These are phyloP conservation scores for Chrosomus eos DNA, from an alignment of 2,797 vertebrate genomes.

Conservation along the genomic window DNA sequence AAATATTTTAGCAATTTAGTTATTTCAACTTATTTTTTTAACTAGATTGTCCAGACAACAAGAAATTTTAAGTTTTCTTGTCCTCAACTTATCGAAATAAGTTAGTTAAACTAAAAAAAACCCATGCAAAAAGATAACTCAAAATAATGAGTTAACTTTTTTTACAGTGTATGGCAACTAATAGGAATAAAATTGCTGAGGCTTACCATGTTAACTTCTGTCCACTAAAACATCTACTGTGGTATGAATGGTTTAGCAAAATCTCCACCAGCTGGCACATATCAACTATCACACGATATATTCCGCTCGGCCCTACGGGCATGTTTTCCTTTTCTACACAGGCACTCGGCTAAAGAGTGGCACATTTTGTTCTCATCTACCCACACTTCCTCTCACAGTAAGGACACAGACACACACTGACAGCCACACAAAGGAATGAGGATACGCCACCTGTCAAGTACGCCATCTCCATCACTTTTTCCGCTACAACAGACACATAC, in stretches of 20 bases:
- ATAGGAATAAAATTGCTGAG: neutral
- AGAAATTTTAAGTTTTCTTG: too few species aligned
- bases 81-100: too few species aligned
- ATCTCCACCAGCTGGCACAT: neutral
- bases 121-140: too few species aligned
- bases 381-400: constrained; percentile 50
- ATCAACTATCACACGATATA: constrained; percentile 6
- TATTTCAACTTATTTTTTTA: too few species aligned
- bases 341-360: constrained; percentile 44
- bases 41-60: too few species aligned
- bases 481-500: constrained; percentile 30
- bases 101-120: too few species aligned
- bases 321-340: neutral
- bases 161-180: neutral
- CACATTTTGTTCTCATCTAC: constrained; percentile 63
- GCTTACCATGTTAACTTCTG: neutral
- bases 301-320: neutral
- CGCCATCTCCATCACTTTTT: constrained; percentile 49
- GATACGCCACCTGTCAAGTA: constrained; percentile 47
- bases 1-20: too few species aligned
- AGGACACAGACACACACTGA: constrained; percentile 39
- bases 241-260: neutral
- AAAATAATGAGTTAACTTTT: too few species aligned
- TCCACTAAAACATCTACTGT: neutral
- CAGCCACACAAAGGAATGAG: constrained; percentile 41